These are phyloP conservation scores for Nemapogon koenigi DNA, from an alignment of 2,888 invertebrate genomes.

Conservation along the genomic window DNA sequence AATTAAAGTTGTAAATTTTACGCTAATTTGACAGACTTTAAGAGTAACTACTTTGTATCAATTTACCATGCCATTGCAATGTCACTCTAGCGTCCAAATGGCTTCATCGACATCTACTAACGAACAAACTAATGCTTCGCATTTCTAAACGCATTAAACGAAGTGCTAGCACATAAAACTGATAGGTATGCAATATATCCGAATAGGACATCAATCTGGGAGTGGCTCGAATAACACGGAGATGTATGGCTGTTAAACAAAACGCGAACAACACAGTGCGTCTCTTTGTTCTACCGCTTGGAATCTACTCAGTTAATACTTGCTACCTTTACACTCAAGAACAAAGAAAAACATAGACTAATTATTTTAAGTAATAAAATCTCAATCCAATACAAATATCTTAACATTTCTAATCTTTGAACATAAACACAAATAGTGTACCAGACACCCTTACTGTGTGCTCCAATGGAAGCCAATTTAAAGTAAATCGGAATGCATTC, in stretches of 20 bases:
- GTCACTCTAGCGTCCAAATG: conserved; percentile 20
- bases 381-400: too few species aligned
- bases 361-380: too few species aligned
- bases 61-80: conserved; percentile 31
- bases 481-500: conserved; percentile 18
- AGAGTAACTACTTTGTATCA: too few species aligned
- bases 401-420: too few species aligned
- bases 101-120: conserved; percentile 28
- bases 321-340: too few species aligned
- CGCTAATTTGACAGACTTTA: too few species aligned
- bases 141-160: conserved; percentile 50
- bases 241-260: conserved; percentile 12
- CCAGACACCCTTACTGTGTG: too few species aligned
- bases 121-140: conserved; percentile 36
- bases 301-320: too few species aligned
- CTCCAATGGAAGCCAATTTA: too few species aligned
- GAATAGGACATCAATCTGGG: conserved; percentile 37
- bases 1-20: too few species aligned
- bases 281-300: conserved; percentile 4
- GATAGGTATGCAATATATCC: conserved; percentile 57
- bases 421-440: too few species aligned
- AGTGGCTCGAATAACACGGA: conserved; percentile 27
- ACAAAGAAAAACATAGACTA: too few species aligned
- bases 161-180: conserved; percentile 57
- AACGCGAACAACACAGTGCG: conserved; percentile 1